Percentiles rank a stretch among this genome's conserved stretches.
These are phyloP conservation scores for Phrynocephalus guinanensis DNA, from an alignment of 2,797 vertebrate genomes.

Conservation along the genomic window DNA sequence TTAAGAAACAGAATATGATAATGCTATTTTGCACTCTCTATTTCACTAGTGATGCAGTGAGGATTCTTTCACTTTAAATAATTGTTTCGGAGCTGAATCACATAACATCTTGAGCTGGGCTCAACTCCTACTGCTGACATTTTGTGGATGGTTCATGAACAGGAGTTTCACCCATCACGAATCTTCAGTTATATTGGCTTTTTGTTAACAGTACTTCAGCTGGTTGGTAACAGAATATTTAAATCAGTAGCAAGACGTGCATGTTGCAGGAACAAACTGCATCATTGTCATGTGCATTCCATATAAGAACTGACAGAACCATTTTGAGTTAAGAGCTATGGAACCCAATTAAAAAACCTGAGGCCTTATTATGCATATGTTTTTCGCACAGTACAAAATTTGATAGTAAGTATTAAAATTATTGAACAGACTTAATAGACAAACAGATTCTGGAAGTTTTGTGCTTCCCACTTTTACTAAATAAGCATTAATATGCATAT, in stretches of 20 bases:
- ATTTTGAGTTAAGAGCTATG: constrained; percentile 5
- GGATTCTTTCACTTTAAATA: constrained; percentile 36
- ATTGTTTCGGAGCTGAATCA: constrained; percentile 13
- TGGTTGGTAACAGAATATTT: constrained; percentile 38
- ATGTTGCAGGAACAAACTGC: neutral
- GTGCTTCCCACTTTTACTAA: too few relatives aligned
- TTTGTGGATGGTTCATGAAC: constrained; percentile 56
- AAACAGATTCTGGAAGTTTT: too few relatives aligned
- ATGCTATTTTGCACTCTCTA: neutral
- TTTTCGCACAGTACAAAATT: too few relatives aligned
- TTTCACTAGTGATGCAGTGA: constrained; percentile 12
- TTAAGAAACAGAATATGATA: constrained; percentile 6
- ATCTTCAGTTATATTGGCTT: constrained; percentile 51
- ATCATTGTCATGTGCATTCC: constrained; percentile 30
- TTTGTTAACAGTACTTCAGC: constrained; percentile 33
- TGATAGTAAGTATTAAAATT: too few relatives aligned
- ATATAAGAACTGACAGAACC: constrained; percentile 10
- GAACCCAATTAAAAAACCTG: neutral
- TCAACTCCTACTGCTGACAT: constrained; percentile 42
- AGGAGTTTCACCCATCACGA: constrained; percentile 47
- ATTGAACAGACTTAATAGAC: too few relatives aligned
- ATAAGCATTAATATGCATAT: too few relatives aligned
- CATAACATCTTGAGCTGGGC: neutral
- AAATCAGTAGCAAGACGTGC: constrained; percentile 45
- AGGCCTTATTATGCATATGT: neutral